Percentiles rank a stretch among this genome's conserved stretches.
Evolutionary conservation across 2,113 vertebrate species (phyloP).

Genomic region (Sminthopsis crassicaudata): DNA sequence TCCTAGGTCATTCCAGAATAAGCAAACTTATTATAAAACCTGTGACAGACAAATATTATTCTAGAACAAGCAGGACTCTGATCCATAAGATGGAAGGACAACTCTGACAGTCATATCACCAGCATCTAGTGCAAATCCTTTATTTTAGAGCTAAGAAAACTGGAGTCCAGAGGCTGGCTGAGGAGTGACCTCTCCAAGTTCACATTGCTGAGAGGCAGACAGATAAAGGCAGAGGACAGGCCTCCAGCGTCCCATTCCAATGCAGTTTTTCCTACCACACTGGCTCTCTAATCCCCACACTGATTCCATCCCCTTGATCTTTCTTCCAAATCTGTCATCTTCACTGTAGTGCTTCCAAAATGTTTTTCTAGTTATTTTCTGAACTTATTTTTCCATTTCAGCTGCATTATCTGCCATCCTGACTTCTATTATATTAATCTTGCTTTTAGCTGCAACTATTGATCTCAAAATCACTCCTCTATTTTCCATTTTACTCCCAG

Average conservation of each 20-base stretch:
- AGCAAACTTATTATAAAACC: neutral
- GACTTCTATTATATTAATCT: neutral
- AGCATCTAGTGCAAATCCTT: neutral
- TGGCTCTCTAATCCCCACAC: neutral
- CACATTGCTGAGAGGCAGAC: neutral
- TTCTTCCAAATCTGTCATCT: neutral
- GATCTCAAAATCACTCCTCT: neutral
- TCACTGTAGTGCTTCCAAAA: neutral
- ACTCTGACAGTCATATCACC: neutral
- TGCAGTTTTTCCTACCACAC: neutral
- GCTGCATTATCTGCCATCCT: neutral
- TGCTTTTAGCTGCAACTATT: neutral
- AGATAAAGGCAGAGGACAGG: neutral
- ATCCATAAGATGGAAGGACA: neutral
- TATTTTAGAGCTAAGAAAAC: constrained; percentile 1
- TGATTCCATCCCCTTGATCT: neutral
- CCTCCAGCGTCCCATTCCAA: neutral
- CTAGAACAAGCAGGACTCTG: neutral
- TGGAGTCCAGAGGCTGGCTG: neutral
- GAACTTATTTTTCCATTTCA: neutral
- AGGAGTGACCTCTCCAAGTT: neutral
- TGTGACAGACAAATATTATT: neutral
- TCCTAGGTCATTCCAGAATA: neutral
- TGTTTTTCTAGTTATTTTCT: neutral
- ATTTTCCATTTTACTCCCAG: neutral